Evolutionary conservation across 2,113 vertebrate genomes (phyloP).

Genomic region (Fregetta grallaria): DNA sequence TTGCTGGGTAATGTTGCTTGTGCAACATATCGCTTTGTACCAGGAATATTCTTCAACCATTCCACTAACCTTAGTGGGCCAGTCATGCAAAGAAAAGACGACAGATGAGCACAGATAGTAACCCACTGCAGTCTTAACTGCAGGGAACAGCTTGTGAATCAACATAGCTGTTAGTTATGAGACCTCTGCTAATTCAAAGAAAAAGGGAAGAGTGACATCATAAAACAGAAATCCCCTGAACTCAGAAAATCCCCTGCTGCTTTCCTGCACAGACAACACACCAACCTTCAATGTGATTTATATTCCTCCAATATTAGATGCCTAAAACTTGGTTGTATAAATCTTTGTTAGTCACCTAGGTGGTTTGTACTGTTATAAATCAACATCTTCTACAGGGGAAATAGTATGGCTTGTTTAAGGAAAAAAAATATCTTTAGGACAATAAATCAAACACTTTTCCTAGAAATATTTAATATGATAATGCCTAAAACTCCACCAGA

Average conservation of each 20-base stretch:
- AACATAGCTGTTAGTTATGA: not conserved
- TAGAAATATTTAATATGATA: not conserved
- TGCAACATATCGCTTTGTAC: not conserved
- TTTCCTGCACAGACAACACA: not conserved
- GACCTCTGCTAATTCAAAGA: not conserved
- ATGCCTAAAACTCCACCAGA: not conserved
- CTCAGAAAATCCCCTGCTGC: not conserved
- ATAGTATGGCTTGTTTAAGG: not conserved
- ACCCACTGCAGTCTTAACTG: not conserved
- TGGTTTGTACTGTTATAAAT: not conserved
- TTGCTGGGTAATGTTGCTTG: not conserved
- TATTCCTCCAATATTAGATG: not conserved
- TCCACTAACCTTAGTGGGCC: not conserved
- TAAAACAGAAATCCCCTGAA: not conserved
- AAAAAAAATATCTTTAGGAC: not conserved
- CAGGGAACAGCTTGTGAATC: not conserved
- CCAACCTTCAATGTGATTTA: fast-evolving
- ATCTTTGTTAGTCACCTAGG: not conserved
- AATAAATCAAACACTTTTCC: not conserved
- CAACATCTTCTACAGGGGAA: not conserved
- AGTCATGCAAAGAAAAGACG: not conserved
- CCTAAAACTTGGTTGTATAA: not conserved
- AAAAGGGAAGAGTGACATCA: not conserved
- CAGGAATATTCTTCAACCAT: not conserved
- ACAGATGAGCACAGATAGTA: not conserved